Evolutionary conservation across 2,888 invertebrate genomes (phyloP).

Genomic region (Dusona sp.): DNA sequence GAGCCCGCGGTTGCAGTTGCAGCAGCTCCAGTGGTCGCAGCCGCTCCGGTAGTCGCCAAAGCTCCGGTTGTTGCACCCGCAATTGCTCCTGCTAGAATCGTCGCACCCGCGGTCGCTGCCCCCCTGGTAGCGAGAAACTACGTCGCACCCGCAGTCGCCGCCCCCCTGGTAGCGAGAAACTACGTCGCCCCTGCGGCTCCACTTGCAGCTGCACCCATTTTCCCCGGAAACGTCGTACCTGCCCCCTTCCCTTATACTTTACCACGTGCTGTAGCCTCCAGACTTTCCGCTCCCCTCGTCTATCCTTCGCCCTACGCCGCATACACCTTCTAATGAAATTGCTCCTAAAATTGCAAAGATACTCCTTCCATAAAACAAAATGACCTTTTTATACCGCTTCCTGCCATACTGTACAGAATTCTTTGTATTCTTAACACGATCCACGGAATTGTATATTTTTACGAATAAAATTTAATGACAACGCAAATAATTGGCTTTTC

Average conservation of each 20-base stretch:
- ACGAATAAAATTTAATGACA: constrained; percentile 57
- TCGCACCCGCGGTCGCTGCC: constrained; percentile 73
- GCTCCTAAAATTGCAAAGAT: neutral
- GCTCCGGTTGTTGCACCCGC: constrained; percentile 54
- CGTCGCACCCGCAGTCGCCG: constrained; percentile 68
- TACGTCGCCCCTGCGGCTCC: constrained; percentile 52
- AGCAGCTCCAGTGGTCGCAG: constrained; percentile 56
- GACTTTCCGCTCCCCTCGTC: constrained; percentile 70
- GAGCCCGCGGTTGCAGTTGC: constrained; percentile 66
- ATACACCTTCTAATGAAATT: constrained; percentile 50
- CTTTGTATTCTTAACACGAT: neutral
- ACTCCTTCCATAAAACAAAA: neutral
- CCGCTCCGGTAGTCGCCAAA: constrained; percentile 59
- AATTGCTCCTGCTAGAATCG: constrained; percentile 49
- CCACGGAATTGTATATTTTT: constrained; percentile 50
- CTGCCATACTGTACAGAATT: constrained; percentile 46
- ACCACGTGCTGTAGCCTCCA: constrained; percentile 77
- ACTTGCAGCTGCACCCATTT: no score
- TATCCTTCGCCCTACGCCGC: constrained; percentile 68
- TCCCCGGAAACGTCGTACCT: constrained; percentile 51
- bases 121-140: constrained; percentile 53
- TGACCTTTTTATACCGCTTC: constrained; percentile 38
- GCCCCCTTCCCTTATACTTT: constrained; percentile 72
- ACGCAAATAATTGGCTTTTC: neutral
- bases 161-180: constrained; percentile 53